phyloP scores from a whole-genome alignment of 2,888 invertebrate species.

The Trichacis sp. region DNA sequence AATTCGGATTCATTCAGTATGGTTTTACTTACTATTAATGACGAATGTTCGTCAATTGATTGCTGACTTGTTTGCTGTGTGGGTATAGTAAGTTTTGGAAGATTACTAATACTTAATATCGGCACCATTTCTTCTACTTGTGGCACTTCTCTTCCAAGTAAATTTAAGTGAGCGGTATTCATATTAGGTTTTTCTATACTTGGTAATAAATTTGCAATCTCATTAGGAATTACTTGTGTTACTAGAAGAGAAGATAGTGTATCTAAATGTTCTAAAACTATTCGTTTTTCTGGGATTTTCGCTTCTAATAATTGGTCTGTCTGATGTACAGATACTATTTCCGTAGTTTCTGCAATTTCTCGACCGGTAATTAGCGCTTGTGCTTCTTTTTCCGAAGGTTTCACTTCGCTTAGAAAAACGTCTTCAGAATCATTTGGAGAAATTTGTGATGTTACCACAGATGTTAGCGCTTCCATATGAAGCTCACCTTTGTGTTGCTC shows the following conservation, averaged over 20 bases:
- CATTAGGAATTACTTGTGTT: slow-evolving; percentile 35
- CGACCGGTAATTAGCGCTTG: slow-evolving; percentile 55
- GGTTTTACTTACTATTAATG: slow-evolving; percentile 52
- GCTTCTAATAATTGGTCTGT: slow-evolving; percentile 45
- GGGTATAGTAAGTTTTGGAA: slow-evolving; percentile 42
- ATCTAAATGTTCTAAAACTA: slow-evolving; percentile 31
- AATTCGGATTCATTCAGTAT: slow-evolving; percentile 48
- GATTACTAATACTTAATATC: slow-evolving; percentile 47
- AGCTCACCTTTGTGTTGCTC: slow-evolving; percentile 47
- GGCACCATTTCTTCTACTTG: slow-evolving; percentile 49
- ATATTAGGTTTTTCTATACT: slow-evolving; percentile 35
- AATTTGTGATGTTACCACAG: slow-evolving; percentile 48
- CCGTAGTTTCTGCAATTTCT: slow-evolving; percentile 54
- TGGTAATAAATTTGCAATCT: slow-evolving; percentile 20
- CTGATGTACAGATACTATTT: slow-evolving; percentile 52
- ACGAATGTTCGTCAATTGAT: slow-evolving; percentile 51
- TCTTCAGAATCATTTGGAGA: slow-evolving; percentile 50
- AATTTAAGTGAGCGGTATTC: slow-evolving; percentile 36
- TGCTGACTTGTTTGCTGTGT: slow-evolving; percentile 51
- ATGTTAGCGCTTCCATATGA: slow-evolving; percentile 46
- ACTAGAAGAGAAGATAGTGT: slow-evolving; percentile 34
- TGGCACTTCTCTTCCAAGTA: slow-evolving; percentile 35
- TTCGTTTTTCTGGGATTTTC: slow-evolving; percentile 39
- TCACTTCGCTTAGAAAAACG: slow-evolving; percentile 41
- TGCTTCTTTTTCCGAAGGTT: slow-evolving; percentile 54